Conservation (phyloP, 2,888 invertebrate species). For the Isoperla grammatica region DNA sequence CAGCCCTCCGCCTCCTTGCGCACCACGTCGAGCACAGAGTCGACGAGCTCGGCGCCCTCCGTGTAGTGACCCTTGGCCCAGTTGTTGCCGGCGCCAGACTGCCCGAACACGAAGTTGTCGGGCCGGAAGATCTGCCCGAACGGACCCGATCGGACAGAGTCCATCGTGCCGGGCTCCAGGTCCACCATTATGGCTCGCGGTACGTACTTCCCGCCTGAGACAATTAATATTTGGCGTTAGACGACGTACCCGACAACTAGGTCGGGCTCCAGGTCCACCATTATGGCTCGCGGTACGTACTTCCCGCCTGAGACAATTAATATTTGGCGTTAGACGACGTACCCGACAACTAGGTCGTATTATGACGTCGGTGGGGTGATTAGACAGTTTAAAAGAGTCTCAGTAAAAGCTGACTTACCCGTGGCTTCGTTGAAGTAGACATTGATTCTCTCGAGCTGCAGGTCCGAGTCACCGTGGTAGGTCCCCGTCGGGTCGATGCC, state of each 20-base stretch:
- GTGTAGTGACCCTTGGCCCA: too few species aligned
- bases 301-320: not conserved
- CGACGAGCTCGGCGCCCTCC: too few species aligned
- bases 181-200: conserved; percentile 91
- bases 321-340: not conserved
- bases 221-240: not conserved
- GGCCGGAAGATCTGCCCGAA: too few species aligned
- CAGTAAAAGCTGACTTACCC: conserved; percentile 45
- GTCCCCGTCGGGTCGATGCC: conserved; percentile 57
- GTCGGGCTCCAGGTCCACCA: not conserved
- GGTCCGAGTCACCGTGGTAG: conserved; percentile 56
- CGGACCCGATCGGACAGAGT: too few species aligned
- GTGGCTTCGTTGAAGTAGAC: conserved; percentile 60
- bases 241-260: too few species aligned
- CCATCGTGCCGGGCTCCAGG: conserved; percentile 96
- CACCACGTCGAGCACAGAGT: conserved; percentile 78
- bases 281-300: not conserved
- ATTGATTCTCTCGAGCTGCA: conserved; percentile 59
- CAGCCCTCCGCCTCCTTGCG: too few species aligned
- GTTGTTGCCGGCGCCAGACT: too few species aligned
- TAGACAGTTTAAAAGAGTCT: too few species aligned
- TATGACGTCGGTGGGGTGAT: too few species aligned
- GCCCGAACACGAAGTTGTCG: too few species aligned
- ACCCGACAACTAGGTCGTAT: too few species aligned
- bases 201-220: conserved; percentile 80